These are phyloP conservation scores for Philereme transversata DNA, from an alignment of 2,888 invertebrate species.

Conservation along the genomic window DNA sequence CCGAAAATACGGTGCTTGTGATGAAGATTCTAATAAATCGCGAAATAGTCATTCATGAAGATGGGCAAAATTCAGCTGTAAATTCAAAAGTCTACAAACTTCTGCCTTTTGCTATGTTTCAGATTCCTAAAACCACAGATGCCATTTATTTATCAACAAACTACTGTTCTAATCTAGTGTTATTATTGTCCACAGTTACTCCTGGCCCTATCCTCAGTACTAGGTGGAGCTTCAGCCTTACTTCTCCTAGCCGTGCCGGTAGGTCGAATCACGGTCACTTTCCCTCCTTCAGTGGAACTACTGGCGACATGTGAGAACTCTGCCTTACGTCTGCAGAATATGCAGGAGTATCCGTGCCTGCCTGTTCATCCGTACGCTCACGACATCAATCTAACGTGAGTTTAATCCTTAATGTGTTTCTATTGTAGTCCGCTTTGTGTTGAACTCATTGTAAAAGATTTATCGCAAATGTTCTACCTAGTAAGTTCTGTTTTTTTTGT, in stretches of 20 bases:
- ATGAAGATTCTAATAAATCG: no score
- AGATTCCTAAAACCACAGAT: no score
- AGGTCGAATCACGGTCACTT: conserved; percentile 86
- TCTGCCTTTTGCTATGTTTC: no score
- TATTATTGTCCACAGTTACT: conserved; percentile 77
- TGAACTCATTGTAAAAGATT: no score
- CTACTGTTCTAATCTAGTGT: no score
- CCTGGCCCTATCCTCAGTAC: conserved; percentile 86
- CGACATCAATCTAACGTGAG: conserved; percentile 77
- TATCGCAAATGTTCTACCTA: neutral
- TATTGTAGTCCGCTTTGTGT: no score
- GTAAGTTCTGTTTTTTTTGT: conserved; percentile 25
- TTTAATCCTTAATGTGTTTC: conserved; percentile 15
- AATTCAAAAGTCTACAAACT: no score
- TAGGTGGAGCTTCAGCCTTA: conserved; percentile 87
- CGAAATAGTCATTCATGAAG: no score
- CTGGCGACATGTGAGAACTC: conserved; percentile 79
- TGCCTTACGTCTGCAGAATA: conserved; percentile 63
- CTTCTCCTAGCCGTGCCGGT: conserved; percentile 88
- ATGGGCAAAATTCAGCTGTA: no score
- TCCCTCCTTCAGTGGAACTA: conserved; percentile 85
- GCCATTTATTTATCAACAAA: no score
- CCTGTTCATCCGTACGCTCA: conserved; percentile 74
- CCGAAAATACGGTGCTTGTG: no score
- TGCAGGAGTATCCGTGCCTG: conserved; percentile 77